Evolutionary conservation across 1,140 invertebrate species (phyloP).

Genomic region (roundworm (Caenorhabditis elegans)): WBcel235 BX284604.4:7512001-7512500

Average conservation of each 20-base stretch:
- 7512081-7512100: too few relatives aligned
- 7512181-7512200: too few relatives aligned
- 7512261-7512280: slow-evolving; percentile 59
- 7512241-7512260: slow-evolving; percentile 64
- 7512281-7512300: slow-evolving; percentile 61
- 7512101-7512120: too few relatives aligned
- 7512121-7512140: too few relatives aligned
- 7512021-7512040: slow-evolving; percentile 35
- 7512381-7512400: slow-evolving; percentile 56
- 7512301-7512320: slow-evolving; percentile 57
- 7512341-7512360: slow-evolving; percentile 61
- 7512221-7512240: slow-evolving; percentile 51
- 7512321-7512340: slow-evolving; percentile 56
- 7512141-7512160: too few relatives aligned
- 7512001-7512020: slow-evolving; percentile 46
- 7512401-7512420: background rate
- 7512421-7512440: slow-evolving; percentile 14
- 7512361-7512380: slow-evolving; percentile 61
- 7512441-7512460: slow-evolving; percentile 26
- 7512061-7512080: slow-evolving; percentile 53
- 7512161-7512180: too few relatives aligned
- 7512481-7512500: slow-evolving; percentile 26
- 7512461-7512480: slow-evolving; percentile 5
- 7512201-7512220: slow-evolving; percentile 18
- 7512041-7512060: slow-evolving; percentile 45